These are phyloP conservation scores for Dipodomys ordii DNA, from an alignment of 2,113 vertebrate species.

Conservation along the genomic window DNA sequence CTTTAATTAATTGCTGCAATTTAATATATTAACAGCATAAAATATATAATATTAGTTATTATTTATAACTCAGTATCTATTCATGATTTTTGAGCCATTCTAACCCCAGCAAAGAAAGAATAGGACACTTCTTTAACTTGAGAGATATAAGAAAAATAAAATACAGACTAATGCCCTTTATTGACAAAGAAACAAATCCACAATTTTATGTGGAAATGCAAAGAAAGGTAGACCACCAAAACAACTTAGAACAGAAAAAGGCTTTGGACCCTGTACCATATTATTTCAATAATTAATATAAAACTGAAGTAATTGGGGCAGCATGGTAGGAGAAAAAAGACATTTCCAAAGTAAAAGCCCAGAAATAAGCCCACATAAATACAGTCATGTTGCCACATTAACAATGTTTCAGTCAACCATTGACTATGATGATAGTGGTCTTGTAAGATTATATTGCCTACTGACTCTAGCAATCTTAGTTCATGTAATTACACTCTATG, in stretches of 20 bases:
- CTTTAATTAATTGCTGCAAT: not conserved
- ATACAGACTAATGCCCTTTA: no score
- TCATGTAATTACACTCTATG: no score
- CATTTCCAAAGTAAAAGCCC: not conserved
- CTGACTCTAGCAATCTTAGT: no score
- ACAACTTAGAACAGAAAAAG: slow-evolving; percentile 1
- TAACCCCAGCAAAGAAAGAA: not conserved
- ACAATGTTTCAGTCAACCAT: not conserved
- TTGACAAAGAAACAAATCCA: no score
- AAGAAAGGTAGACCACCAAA: not conserved
- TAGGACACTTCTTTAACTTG: no score
- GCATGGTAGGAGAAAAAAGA: not conserved
- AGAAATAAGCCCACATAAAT: not conserved
- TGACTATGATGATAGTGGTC: not conserved
- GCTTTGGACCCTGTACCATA: not conserved
- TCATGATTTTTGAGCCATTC: not conserved
- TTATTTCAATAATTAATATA: slow-evolving; percentile 11
- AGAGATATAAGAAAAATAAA: no score
- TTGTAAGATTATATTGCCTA: no score
- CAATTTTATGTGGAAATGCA: slow-evolving; percentile 22
- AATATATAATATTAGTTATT: not conserved
- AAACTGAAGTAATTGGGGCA: not conserved
- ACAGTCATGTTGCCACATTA: not conserved
- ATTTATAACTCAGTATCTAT: not conserved
- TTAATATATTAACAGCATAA: slow-evolving; percentile 1